Evolutionary conservation across 2,888 invertebrate genomes (phyloP), one percentile per base, ranked within the genome.

Genomic region (Hetaerina titia): DNA sequence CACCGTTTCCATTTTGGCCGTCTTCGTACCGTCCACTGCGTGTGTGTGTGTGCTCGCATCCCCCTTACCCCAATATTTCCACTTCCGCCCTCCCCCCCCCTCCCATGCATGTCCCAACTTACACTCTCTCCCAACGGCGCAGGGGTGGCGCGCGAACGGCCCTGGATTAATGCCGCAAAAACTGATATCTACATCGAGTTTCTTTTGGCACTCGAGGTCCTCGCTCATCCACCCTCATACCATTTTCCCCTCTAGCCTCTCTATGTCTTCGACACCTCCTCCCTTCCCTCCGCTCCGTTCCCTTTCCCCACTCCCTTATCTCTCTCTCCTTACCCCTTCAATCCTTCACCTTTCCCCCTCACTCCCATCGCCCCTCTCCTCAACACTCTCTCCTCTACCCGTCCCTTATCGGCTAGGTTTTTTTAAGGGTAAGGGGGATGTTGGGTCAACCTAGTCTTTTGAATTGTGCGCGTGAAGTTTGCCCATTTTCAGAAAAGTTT

Each of bases 151-250:
- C 11, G 25, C 15, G 45, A 1, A 15, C 9, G 81, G 9, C 25
- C 81, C 81, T 31, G 25, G 81, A 81, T 81, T 81, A 31, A 81
- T 81, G 81, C 81, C 25, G 81, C 81, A 81, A 81, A 81, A 81
- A 81, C 81, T 31, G 25, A 22, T 13, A 31, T 31, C 81, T 22
- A 31, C 31, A 31, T 31, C 31, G 81, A 31, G 31, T 9, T 81
- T 11, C 81, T 69, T 81, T 81, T 81, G 81, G 81, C 81, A 25
- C 81, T 31, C 81, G 81, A 81, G 11, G 6, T 81, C 81, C n/a
- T 31, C 13, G 25, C 31, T 81, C 25, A 81, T 13, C 31, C 81
- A 8, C 0, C n/a, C 9, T 31, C 81, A 5, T 13, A 15, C 31
- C 19, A 9, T 81, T 31, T 17, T 5, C 60, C 17, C 31, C 7